Percentiles rank a stretch among this genome's conserved stretches.
Conservation (phyloP, 2,888 invertebrate species). For the Tubiluchus corallicola region DNA sequence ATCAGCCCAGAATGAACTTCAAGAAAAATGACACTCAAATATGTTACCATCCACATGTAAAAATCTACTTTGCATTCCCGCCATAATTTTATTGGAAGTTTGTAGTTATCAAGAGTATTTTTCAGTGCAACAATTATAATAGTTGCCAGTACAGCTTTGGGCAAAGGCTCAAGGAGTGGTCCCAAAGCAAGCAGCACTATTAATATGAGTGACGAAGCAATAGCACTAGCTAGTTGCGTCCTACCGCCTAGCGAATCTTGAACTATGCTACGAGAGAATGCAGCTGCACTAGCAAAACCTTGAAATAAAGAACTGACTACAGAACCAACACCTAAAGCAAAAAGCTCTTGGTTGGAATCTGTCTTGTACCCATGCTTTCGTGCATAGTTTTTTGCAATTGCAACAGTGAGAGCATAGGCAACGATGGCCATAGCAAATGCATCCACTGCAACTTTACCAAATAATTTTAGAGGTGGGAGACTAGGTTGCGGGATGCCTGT, state of each 20-base stretch:
- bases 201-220: conserved; percentile 54
- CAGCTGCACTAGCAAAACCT: conserved; percentile 31
- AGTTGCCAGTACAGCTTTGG: conserved; percentile 55
- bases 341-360: conserved; percentile 31
- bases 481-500: too few species aligned
- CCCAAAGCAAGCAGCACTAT: conserved; percentile 67
- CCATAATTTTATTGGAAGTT: conserved; percentile 18
- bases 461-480: too few species aligned
- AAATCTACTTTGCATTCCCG: conserved; percentile 20
- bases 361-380: conserved; percentile 34
- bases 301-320: conserved; percentile 39
- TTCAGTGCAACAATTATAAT: conserved; percentile 62
- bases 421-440: conserved; percentile 32
- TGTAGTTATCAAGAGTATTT: conserved; percentile 40
- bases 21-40: conserved; percentile 48
- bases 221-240: conserved; percentile 56
- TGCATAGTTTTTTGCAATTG: conserved; percentile 34
- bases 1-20: conserved; percentile 65
- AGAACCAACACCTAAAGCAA: conserved; percentile 42
- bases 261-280: conserved; percentile 39
- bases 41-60: conserved; percentile 56
- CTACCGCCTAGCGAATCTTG: conserved; percentile 69
- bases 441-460: too few species aligned
- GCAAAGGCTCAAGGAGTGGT: conserved; percentile 66
- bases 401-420: conserved; percentile 33